These are phyloP conservation scores for Eulemur macaco DNA, from an alignment of 2,113 vertebrate species.

Conservation along the genomic window DNA sequence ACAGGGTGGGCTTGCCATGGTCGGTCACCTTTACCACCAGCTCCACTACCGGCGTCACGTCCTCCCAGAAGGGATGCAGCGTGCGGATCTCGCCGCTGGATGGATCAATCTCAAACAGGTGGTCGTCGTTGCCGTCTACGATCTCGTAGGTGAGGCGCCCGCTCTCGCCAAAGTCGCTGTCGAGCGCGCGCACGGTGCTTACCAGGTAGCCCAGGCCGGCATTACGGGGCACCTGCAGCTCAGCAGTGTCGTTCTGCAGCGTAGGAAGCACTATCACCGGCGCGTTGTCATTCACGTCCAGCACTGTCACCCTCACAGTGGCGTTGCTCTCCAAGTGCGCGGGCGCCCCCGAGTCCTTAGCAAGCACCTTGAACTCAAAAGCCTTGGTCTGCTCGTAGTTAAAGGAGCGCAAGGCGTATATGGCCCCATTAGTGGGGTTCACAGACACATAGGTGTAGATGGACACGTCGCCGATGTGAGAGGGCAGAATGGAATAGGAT, in stretches of 20 bases:
- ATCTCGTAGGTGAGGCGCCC: constrained; percentile 98
- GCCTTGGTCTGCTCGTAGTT: constrained; percentile 99
- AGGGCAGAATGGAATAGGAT: constrained; percentile 96
- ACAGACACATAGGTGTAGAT: constrained; percentile 98
- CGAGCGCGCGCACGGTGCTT: constrained; percentile 94
- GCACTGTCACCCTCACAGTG: constrained; percentile 93
- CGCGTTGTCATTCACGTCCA: constrained; percentile 98
- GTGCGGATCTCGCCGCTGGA: constrained; percentile 96
- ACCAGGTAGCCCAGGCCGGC: constrained; percentile 96
- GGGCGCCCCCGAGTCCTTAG: constrained; percentile 96
- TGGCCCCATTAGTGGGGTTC: constrained; percentile 97
- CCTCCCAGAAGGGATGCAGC: constrained; percentile 96
- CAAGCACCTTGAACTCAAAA: constrained; percentile 97
- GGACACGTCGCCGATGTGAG: constrained; percentile 96
- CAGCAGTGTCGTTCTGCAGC: constrained; percentile 96
- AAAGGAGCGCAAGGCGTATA: constrained; percentile 97
- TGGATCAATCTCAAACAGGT: constrained; percentile 96
- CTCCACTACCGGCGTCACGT: constrained; percentile 93
- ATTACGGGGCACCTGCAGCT: constrained; percentile 97
- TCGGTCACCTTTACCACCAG: constrained; percentile 97
- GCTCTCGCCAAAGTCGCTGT: constrained; percentile 98
- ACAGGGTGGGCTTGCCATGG: constrained; percentile 96
- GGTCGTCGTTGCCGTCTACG: constrained; percentile 97
- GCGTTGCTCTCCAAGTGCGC: constrained; percentile 95
- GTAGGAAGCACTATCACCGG: constrained; percentile 95